Base-by-base conservation (phyloP, 1,140 invertebrate species). In the Pogonus chalceus region DNA sequence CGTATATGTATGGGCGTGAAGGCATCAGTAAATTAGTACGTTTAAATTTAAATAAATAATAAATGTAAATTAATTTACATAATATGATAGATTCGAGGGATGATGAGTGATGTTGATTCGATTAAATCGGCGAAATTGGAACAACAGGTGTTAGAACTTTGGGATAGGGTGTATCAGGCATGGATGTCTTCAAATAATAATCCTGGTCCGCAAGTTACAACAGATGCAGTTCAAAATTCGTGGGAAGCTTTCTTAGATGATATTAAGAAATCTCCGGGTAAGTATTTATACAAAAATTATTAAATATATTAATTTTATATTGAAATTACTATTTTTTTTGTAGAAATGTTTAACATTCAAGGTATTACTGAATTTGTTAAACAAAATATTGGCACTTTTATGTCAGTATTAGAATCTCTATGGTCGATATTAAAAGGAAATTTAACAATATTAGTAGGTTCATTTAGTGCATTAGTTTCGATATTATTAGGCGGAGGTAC, bases 361-460 rank as follows among this genome's bases (percentile, higher is more conserved):
- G 82, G 83, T 21, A 74, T 93, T 53, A 79, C 87, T 56, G 79
- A 81, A 31, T 93, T 96, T 74, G 81, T 89, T 2, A 85, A 91
- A 70, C 90, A 93, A 53, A 98, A 99, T 72, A 80, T 97, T 39
- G 93, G 91, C 22, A 94, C 87, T 0, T 76, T 98, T 20, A 78
- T 90, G 58, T 89, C 91, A 1, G 85, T 97, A 2, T 77, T 94
- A 2, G 90, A 95, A 58, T 95, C 92, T 0, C 67, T 96, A n/a
- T 98, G 92, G 92, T 76, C 82, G 20, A 86, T 98, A 31, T 72
- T 98, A 2, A 89, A 91, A 58, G 87, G 92, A 56, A 99, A 98
- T 72, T 79, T 97, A 61, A 90, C 84, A 14, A 75, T 98, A n/a
- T 79, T 95, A n/a, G 72, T 95, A 7, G 85, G 85, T 24, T 82